These are phyloP conservation scores for Psylliodes chrysocephalus DNA, from an alignment of 2,888 invertebrate species.

Conservation along the genomic window DNA sequence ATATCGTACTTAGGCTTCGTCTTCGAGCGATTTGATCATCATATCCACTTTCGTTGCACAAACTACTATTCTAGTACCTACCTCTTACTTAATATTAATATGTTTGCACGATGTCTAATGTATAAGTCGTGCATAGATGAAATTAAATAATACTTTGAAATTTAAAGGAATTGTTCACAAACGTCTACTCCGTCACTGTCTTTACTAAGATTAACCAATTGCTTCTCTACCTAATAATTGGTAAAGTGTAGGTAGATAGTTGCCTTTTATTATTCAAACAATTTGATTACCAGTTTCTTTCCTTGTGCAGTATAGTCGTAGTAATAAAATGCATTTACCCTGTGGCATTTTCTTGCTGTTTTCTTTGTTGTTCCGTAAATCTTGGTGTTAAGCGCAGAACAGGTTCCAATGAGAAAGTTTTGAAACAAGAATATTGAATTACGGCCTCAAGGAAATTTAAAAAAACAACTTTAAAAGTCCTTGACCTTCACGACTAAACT, in stretches of 20 bases:
- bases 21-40: too few species aligned
- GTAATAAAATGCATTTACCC: conserved; percentile 5
- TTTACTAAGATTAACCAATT: background rate
- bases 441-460: conserved; percentile 6
- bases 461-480: conserved; percentile 3
- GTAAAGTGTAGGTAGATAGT: background rate
- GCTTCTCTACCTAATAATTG: background rate
- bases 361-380: background rate
- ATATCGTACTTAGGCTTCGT: too few species aligned
- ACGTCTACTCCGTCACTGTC: too few species aligned
- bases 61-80: too few species aligned
- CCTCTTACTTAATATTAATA: too few species aligned
- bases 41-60: too few species aligned
- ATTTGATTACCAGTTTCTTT: background rate
- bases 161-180: too few species aligned
- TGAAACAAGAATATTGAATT: conserved; percentile 3
- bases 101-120: too few species aligned
- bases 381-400: background rate
- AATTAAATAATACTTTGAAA: too few species aligned
- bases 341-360: background rate
- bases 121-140: too few species aligned
- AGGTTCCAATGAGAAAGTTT: conserved; percentile 11
- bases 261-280: background rate
- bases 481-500: conserved; percentile 9
- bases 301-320: background rate